phyloP scores from a whole-genome alignment of 2,888 invertebrate species.

The Ernsta delagoae region DNA sequence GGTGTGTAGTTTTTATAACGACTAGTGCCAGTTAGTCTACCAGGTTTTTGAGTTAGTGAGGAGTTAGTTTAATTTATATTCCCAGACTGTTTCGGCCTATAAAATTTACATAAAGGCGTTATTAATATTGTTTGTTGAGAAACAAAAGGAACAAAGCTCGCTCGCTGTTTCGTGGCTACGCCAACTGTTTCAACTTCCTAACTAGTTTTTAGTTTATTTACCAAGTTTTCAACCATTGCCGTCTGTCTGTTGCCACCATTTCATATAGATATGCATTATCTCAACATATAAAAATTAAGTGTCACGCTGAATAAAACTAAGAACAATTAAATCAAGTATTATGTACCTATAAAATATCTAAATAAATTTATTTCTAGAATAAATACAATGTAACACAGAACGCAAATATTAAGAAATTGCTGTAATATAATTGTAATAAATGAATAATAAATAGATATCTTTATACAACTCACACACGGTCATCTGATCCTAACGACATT shows the following conservation, averaged over 20 bases:
- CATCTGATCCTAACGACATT: too few species aligned
- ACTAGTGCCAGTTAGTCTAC: not conserved
- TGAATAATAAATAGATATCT: too few species aligned
- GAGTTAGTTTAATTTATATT: not conserved
- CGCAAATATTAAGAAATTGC: too few species aligned
- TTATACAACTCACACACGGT: too few species aligned
- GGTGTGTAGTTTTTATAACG: not conserved
- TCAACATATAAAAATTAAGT: not conserved
- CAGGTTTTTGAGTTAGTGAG: not conserved
- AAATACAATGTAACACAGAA: too few species aligned
- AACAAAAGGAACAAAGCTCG: constrained; percentile 1
- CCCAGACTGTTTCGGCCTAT: not conserved
- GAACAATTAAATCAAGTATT: too few species aligned
- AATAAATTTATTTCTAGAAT: too few species aligned
- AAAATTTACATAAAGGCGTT: constrained; percentile 13
- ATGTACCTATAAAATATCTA: too few species aligned
- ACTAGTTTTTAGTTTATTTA: constrained; percentile 7
- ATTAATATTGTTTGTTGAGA: constrained; percentile 18
- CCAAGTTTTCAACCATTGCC: not conserved
- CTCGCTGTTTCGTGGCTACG: not conserved
- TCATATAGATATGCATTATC: too few species aligned
- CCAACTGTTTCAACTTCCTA: not conserved
- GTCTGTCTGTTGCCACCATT: not conserved
- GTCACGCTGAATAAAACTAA: too few species aligned
- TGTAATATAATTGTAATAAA: too few species aligned